A percentile compares a stretch with the other conserved stretches of the same genome.
phyloP scores from a whole-genome alignment of 1,140 invertebrate genomes.

The Maconellicoccus hirsutus region DNA sequence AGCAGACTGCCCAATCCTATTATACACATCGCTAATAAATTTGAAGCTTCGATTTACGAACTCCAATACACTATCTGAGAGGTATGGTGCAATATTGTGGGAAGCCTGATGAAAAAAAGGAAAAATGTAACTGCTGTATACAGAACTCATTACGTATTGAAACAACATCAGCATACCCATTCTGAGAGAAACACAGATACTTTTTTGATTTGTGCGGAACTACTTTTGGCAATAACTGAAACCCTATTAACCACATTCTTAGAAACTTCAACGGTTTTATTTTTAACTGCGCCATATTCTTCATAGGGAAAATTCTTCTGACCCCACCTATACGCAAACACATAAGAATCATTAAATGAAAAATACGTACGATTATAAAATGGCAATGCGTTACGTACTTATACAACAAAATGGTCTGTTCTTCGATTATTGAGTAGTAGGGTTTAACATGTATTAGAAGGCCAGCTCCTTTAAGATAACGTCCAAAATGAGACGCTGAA shows the following conservation, averaged over 20 bases:
- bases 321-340: neutral
- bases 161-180: too few species aligned
- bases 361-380: too few species aligned
- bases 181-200: neutral
- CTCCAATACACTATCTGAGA: neutral
- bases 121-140: neutral
- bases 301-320: conserved; percentile 10
- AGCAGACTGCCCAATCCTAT: neutral
- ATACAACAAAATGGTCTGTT: neutral
- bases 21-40: neutral
- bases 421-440: neutral
- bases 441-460: conserved; percentile 1
- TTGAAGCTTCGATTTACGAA: neutral
- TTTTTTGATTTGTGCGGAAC: neutral
- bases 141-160: too few species aligned
- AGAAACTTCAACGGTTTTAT: conserved; percentile 12
- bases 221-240: neutral
- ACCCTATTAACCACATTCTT: neutral
- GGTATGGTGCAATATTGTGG: neutral
- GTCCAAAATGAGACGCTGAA: neutral
- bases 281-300: neutral
- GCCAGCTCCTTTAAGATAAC: neutral
- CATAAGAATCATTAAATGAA: neutral
- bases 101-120: neutral
- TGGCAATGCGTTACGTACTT: neutral